A percentile compares a stretch with the other conserved stretches of the same genome.
These are phyloP conservation scores for Pecten maximus DNA, from an alignment of 2,888 invertebrate genomes.

Conservation along the genomic window DNA sequence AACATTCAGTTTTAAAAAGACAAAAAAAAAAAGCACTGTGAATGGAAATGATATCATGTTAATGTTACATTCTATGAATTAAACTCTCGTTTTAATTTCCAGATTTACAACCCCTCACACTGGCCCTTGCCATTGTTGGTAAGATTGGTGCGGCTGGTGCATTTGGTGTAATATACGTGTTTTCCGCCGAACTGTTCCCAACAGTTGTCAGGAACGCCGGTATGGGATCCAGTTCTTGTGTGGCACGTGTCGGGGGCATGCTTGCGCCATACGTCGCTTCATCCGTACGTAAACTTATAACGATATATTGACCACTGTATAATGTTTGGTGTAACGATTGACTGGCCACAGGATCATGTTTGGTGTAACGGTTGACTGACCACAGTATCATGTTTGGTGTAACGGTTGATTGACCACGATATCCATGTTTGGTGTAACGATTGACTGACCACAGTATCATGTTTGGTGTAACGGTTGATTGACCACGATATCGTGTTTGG, in stretches of 20 bases:
- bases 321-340: no score
- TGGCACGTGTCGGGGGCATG: slow-evolving; percentile 69
- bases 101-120: slow-evolving; percentile 60
- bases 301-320: not conserved
- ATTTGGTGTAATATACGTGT: slow-evolving; percentile 69
- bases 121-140: slow-evolving; percentile 64
- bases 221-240: slow-evolving; percentile 68
- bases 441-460: no score
- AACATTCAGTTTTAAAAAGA: no score
- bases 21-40: no score
- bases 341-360: no score
- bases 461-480: no score
- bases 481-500: no score
- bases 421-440: no score
- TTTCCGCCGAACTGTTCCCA: slow-evolving; percentile 71
- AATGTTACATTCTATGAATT: not conserved
- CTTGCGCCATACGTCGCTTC: slow-evolving; percentile 73
- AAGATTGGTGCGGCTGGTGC: slow-evolving; percentile 68
- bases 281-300: slow-evolving; percentile 59
- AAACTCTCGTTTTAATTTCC: slow-evolving; percentile 30
- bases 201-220: slow-evolving; percentile 71
- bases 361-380: no score
- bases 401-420: no score
- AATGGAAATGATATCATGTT: no score
- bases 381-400: no score